Evolutionary conservation across 2,797 vertebrate species (phyloP).

Genomic region (Hylomyscus alleni): DNA sequence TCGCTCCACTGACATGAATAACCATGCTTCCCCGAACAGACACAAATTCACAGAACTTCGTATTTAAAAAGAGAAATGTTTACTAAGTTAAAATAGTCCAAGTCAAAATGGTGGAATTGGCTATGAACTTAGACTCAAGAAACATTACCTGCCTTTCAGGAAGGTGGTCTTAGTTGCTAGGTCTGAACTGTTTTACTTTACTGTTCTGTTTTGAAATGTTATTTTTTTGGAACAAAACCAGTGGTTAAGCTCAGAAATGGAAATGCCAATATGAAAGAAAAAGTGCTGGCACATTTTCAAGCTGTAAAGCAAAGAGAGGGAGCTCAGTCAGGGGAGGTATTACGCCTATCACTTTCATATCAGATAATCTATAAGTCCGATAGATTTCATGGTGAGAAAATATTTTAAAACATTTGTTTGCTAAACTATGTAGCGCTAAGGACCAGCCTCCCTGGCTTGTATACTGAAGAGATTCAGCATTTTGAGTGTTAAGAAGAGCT

Average conservation of each 20-base stretch:
- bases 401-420: constrained; percentile 73
- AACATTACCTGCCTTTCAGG: constrained; percentile 76
- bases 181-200: constrained; percentile 77
- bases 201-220: constrained; percentile 79
- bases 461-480: constrained; percentile 80
- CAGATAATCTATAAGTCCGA: neutral
- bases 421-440: constrained; percentile 73
- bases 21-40: constrained; percentile 53
- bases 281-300: constrained; percentile 61
- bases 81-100: constrained; percentile 74
- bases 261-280: constrained; percentile 76
- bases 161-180: constrained; percentile 78
- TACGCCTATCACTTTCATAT: constrained; percentile 50
- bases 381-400: constrained; percentile 57
- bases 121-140: constrained; percentile 72
- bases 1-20: constrained; percentile 37
- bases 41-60: constrained; percentile 64
- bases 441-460: constrained; percentile 79
- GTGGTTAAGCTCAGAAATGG: constrained; percentile 75
- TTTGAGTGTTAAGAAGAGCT: constrained; percentile 80
- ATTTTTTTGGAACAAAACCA: constrained; percentile 80
- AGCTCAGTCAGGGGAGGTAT: neutral
- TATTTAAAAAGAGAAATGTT: constrained; percentile 59
- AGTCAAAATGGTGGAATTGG: constrained; percentile 74
- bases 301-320: neutral